phyloP scores from a whole-genome alignment of 2,797 vertebrate species.

The Alfaro cultratus region DNA sequence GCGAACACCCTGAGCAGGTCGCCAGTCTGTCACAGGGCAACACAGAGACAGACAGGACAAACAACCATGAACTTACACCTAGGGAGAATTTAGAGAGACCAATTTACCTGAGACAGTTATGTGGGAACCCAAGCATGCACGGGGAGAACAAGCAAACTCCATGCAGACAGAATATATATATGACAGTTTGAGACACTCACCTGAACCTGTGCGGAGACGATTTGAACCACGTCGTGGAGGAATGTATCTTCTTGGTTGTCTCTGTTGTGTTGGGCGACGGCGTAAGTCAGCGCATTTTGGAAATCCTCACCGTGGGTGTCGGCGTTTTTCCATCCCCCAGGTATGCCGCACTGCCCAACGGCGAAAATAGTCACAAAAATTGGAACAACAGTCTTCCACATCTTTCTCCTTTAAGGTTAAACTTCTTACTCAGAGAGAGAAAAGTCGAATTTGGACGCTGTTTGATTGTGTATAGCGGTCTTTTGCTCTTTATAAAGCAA shows the following conservation, averaged over 20 bases:
- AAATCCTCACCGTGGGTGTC: background rate
- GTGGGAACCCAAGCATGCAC: too few species aligned
- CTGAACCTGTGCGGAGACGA: conserved; percentile 7
- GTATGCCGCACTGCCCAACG: background rate
- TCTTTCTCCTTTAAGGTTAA: background rate
- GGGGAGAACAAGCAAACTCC: too few species aligned
- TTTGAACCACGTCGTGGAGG: background rate
- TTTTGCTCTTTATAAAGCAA: background rate
- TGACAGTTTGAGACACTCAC: background rate
- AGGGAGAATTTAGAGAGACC: too few species aligned
- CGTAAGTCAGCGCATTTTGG: conserved; percentile 9
- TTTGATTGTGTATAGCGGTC: background rate
- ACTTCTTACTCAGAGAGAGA: background rate
- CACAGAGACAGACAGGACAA: too few species aligned
- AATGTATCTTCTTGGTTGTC: background rate
- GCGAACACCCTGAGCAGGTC: too few species aligned
- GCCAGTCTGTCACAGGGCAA: too few species aligned
- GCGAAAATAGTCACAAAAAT: background rate
- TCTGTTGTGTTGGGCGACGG: background rate
- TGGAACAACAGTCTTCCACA: conserved; percentile 6
- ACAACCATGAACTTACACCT: too few species aligned
- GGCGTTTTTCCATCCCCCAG: background rate
- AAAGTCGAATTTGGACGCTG: background rate
- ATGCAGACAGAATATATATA: too few species aligned
- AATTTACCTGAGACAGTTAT: too few species aligned